Conservation (phyloP, 1,140 invertebrate species). For the Drosophila sturtevanti region DNA sequence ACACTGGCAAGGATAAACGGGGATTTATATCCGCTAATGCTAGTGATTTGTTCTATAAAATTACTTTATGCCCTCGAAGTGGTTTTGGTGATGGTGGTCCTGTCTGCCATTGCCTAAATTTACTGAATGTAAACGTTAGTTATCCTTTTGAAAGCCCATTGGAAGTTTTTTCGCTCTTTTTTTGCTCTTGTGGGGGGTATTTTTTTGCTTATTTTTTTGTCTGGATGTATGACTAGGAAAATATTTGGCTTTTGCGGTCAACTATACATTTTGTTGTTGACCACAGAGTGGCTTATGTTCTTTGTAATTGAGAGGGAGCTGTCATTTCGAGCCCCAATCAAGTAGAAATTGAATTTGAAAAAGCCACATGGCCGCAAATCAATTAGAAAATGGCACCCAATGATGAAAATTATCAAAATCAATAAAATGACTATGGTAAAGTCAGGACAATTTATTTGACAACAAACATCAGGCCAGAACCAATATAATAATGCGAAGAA, state of each 20-base stretch:
- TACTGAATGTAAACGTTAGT: slow-evolving; percentile 49
- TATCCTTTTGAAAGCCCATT: slow-evolving; percentile 59
- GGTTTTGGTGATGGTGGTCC: slow-evolving; percentile 56
- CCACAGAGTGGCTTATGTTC: not conserved
- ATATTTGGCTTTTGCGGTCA: slow-evolving; percentile 52
- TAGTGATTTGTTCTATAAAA: slow-evolving; percentile 81
- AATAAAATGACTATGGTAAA: slow-evolving; percentile 3
- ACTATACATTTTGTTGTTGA: slow-evolving; percentile 36
- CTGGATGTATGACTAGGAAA: slow-evolving; percentile 17
- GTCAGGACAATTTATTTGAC: slow-evolving; percentile 10
- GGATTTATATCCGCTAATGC: slow-evolving; percentile 79
- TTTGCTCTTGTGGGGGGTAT: not conserved
- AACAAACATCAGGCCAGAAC: slow-evolving; percentile 24
- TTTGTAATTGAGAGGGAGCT: not conserved
- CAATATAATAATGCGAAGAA: slow-evolving; percentile 45
- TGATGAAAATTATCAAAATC: slow-evolving; percentile 48
- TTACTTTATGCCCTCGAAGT: slow-evolving; percentile 76
- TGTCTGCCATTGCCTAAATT: slow-evolving; percentile 53
- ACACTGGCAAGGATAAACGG: slow-evolving; percentile 77
- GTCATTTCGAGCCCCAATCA: slow-evolving; percentile 31
- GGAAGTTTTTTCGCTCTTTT: slow-evolving; percentile 1
- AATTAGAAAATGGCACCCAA: slow-evolving; percentile 57
- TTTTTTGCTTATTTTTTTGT: not conserved
- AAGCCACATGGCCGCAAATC: slow-evolving; percentile 60
- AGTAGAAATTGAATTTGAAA: slow-evolving; percentile 48